These are phyloP conservation scores for Anolis apletophallus DNA, from an alignment of 2,797 vertebrate species.

Conservation along the genomic window DNA sequence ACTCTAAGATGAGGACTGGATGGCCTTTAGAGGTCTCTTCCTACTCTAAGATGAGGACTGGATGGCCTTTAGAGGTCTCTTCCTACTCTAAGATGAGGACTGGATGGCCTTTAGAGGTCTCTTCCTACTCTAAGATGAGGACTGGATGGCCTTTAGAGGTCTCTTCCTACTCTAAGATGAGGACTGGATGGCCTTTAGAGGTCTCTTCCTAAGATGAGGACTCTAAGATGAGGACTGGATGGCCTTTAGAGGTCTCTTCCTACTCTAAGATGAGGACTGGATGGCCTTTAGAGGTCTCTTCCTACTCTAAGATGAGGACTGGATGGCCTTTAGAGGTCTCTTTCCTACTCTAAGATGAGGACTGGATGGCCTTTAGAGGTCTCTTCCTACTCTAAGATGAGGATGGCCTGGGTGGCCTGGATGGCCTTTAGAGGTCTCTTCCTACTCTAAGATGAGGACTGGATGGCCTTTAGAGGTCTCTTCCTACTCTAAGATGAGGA, in stretches of 20 bases:
- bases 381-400: background rate
- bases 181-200: background rate
- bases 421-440: background rate
- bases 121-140: background rate
- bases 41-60: background rate
- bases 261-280: background rate
- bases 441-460: background rate
- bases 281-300: background rate
- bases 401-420: background rate
- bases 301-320: background rate
- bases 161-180: too few species aligned
- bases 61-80: too few species aligned
- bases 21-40: background rate
- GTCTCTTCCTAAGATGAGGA: background rate
- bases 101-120: background rate
- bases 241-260: background rate
- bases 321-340: too few species aligned
- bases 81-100: too few species aligned
- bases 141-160: too few species aligned
- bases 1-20: too few species aligned
- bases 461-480: too few species aligned
- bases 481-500: too few species aligned
- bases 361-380: background rate
- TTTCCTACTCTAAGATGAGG: too few species aligned
- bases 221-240: background rate